Evolutionary conservation across 2,888 invertebrate genomes (phyloP).

Genomic region (Druceiella hillmani): DNA sequence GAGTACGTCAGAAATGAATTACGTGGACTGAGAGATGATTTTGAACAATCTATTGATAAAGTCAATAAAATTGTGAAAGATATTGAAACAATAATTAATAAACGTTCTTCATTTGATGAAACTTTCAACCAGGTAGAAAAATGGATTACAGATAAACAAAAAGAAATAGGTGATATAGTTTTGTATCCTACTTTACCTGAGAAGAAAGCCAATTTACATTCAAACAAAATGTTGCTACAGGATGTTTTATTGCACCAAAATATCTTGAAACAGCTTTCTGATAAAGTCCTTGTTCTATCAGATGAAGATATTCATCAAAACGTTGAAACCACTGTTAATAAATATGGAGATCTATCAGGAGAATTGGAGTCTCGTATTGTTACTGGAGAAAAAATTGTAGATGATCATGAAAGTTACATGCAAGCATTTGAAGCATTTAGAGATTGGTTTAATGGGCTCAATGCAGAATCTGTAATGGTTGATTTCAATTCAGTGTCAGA

Average conservation of each 20-base stretch:
- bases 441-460: constrained; percentile 75
- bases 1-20: constrained; percentile 80
- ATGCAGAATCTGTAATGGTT: constrained; percentile 71
- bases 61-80: constrained; percentile 80
- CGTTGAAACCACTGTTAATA: constrained; percentile 65
- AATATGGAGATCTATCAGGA: constrained; percentile 63
- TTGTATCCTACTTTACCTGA: constrained; percentile 77
- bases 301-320: constrained; percentile 76
- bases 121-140: constrained; percentile 82
- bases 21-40: constrained; percentile 71
- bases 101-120: constrained; percentile 90
- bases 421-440: constrained; percentile 77
- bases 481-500: constrained; percentile 75
- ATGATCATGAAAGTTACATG: constrained; percentile 77
- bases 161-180: constrained; percentile 64
- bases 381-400: constrained; percentile 64
- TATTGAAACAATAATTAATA: constrained; percentile 83
- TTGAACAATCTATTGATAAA: constrained; percentile 80
- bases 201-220: constrained; percentile 82
- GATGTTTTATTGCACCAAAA: constrained; percentile 83
- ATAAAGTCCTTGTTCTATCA: constrained; percentile 71
- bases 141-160: constrained; percentile 79
- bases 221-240: constrained; percentile 73
- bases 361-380: constrained; percentile 63
- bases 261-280: constrained; percentile 76